Conservation (phyloP, 2,113 vertebrate species). For the Hippocampus mohnikei region DNA sequence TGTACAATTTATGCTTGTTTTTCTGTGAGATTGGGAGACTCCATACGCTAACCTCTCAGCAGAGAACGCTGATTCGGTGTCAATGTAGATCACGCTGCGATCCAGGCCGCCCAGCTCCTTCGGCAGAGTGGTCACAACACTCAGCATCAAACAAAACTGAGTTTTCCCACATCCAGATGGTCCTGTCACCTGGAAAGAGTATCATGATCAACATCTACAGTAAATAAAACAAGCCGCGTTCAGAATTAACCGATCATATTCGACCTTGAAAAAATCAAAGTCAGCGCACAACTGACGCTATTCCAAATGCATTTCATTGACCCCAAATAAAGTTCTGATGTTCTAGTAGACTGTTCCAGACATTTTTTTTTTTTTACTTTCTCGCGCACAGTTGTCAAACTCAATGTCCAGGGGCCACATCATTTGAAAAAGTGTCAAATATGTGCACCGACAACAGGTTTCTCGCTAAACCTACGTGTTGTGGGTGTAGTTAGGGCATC, state of each 20-base stretch:
- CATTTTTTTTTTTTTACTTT: too few relatives aligned
- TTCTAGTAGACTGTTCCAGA: too few relatives aligned
- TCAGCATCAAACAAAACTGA: slow-evolving; percentile 82
- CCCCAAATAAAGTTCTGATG: too few relatives aligned
- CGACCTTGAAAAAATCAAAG: background rate
- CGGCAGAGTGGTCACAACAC: slow-evolving; percentile 79
- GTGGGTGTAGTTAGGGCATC: too few relatives aligned
- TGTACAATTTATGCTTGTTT: background rate
- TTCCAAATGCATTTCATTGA: too few relatives aligned
- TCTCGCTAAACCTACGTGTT: too few relatives aligned
- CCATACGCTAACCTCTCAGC: slow-evolving; percentile 74
- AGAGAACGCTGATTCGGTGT: slow-evolving; percentile 82
- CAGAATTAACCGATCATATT: background rate
- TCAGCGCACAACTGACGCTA: background rate
- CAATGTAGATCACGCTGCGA: slow-evolving; percentile 77
- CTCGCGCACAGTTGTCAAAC: too few relatives aligned
- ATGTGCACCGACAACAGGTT: too few relatives aligned
- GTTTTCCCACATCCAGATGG: slow-evolving; percentile 86
- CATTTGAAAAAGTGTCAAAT: too few relatives aligned
- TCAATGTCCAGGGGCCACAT: too few relatives aligned
- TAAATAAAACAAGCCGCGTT: background rate
- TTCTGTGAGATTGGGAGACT: background rate
- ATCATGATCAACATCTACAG: background rate
- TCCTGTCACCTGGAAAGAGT: slow-evolving; percentile 72
- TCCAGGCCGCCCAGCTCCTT: slow-evolving; percentile 72